Percentiles rank a stretch among this genome's conserved stretches.
Evolutionary conservation across 2,888 invertebrate species (phyloP).

Genomic region (Rotaria sp.): DNA sequence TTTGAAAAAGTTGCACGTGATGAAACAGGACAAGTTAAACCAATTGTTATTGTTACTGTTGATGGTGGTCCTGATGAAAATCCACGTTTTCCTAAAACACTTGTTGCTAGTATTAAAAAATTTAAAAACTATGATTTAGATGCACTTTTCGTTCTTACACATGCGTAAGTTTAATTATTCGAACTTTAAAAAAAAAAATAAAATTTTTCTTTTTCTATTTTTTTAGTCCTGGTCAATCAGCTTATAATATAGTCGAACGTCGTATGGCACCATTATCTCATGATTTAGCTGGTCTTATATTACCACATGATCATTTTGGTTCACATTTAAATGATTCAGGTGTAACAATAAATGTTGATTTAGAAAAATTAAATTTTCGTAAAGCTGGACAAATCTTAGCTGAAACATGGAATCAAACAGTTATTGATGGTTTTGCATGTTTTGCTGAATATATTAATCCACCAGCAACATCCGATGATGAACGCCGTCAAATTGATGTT

Average conservation of each 20-base stretch:
- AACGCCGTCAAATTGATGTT: background rate
- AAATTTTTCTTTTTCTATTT: background rate
- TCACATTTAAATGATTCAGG: conserved; percentile 9
- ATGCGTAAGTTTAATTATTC: background rate
- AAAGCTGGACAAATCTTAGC: background rate
- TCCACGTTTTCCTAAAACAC: conserved; percentile 6
- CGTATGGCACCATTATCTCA: background rate
- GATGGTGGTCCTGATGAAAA: conserved; percentile 20
- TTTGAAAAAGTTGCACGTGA: conserved; percentile 30
- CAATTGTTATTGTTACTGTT: background rate
- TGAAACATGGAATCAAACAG: conserved; percentile 10
- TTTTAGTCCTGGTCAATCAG: background rate
- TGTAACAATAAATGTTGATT: conserved; percentile 1
- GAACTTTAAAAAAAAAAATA: background rate
- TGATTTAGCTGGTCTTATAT: conserved; percentile 8
- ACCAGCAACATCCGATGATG: background rate
- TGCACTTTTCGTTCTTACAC: background rate
- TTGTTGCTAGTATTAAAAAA: background rate
- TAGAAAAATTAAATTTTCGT: conserved; percentile 5
- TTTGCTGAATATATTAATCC: background rate
- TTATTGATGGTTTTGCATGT: background rate
- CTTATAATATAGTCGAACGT: background rate
- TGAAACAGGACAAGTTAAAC: conserved; percentile 12
- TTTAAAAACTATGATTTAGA: background rate
- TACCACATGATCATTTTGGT: conserved; percentile 19